phyloP scores from a whole-genome alignment of 53 echinoderm and acorn worm genomes.

The Crossaster papposus region DNA sequence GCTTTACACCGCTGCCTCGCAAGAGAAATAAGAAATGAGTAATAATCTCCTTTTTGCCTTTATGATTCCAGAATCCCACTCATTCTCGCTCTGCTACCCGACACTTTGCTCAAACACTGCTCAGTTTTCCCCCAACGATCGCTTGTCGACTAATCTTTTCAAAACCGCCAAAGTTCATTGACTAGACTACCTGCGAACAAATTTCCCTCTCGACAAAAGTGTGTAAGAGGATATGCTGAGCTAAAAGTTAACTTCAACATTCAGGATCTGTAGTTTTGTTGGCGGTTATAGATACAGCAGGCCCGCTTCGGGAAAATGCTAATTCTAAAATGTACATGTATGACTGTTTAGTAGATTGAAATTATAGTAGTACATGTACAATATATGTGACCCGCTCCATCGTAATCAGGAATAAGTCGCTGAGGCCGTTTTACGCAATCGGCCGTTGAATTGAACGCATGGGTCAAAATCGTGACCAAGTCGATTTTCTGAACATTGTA shows the following conservation, averaged over 20 bases:
- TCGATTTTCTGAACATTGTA: too few relatives aligned
- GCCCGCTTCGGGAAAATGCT: background rate
- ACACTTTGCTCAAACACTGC: conserved; percentile 9
- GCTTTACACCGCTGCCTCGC: background rate
- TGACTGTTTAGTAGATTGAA: too few relatives aligned
- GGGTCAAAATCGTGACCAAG: too few relatives aligned
- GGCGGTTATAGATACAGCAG: background rate
- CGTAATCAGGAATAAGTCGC: too few relatives aligned
- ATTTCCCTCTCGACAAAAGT: conserved; percentile 1
- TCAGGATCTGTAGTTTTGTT: background rate
- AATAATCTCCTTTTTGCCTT: conserved; percentile 3
- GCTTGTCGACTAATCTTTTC: background rate
- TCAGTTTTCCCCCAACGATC: background rate
- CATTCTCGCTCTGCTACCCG: background rate
- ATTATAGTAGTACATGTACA: too few relatives aligned
- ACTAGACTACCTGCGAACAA: background rate
- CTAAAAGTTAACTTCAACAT: background rate
- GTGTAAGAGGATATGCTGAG: background rate
- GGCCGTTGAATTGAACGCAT: too few relatives aligned
- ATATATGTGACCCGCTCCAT: too few relatives aligned
- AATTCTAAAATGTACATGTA: too few relatives aligned
- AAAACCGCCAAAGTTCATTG: background rate
- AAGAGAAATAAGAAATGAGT: background rate
- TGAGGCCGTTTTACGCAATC: too few relatives aligned
- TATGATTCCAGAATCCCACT: background rate